Percentiles rank a stretch among this genome's conserved stretches.
phyloP scores from a whole-genome alignment of 1,140 invertebrate genomes.

The Drosophila punjabiensis region DNA sequence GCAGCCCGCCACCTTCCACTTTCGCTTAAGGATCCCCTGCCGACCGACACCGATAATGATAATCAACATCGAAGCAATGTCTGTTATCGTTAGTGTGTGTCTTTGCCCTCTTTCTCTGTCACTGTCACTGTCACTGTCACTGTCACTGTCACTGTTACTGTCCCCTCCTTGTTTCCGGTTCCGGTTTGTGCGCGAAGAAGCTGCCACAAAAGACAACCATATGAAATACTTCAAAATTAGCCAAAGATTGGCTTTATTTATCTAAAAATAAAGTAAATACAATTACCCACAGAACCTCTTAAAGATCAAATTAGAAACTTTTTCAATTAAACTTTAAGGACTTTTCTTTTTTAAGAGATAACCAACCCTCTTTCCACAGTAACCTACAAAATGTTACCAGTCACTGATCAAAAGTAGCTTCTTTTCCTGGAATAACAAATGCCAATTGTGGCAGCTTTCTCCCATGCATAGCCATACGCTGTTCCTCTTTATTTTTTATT shows the following conservation, averaged over 20 bases:
- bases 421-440: neutral
- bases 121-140: neutral
- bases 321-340: no score
- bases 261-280: neutral
- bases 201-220: neutral
- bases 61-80: conserved; percentile 45
- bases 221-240: neutral
- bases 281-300: no score
- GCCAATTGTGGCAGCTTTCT: conserved; percentile 5
- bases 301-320: no score
- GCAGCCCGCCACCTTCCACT: conserved; percentile 5
- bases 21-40: conserved; percentile 22
- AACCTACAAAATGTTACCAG: neutral
- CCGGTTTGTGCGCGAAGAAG: conserved; percentile 9
- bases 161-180: conserved; percentile 23
- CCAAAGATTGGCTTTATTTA: neutral
- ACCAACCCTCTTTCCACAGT: neutral
- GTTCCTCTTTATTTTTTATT: neutral
- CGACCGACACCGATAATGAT: conserved; percentile 37
- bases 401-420: neutral
- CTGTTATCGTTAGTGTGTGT: conserved; percentile 60
- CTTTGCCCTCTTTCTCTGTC: conserved; percentile 42
- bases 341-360: neutral
- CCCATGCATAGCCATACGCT: neutral
- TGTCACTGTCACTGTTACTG: conserved; percentile 56